phyloP scores from a whole-genome alignment of 2,797 vertebrate genomes.

The Pseudopleuronectes americanus region DNA sequence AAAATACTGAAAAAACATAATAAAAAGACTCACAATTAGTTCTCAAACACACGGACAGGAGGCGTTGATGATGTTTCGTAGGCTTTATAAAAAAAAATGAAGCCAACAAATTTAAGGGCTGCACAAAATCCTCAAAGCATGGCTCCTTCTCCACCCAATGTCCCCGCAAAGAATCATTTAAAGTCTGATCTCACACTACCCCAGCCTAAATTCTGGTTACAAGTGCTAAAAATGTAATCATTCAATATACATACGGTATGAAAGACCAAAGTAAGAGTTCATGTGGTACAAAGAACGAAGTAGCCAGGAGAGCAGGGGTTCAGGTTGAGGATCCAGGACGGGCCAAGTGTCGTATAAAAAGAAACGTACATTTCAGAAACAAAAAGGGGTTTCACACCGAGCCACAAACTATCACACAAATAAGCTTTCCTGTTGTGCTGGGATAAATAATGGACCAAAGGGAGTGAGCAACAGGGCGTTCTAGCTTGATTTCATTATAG shows the following conservation, averaged over 20 bases:
- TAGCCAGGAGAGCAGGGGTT: slow-evolving; percentile 42
- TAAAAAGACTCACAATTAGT: slow-evolving; percentile 74
- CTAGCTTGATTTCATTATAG: slow-evolving; percentile 59
- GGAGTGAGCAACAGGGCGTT: slow-evolving; percentile 42
- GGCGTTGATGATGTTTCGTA: slow-evolving; percentile 71
- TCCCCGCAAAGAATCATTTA: slow-evolving; percentile 34
- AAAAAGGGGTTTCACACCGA: slow-evolving; percentile 42
- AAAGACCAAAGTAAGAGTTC: slow-evolving; percentile 65
- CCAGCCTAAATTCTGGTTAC: slow-evolving; percentile 53
- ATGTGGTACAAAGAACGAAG: slow-evolving; percentile 58
- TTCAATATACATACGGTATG: slow-evolving; percentile 67
- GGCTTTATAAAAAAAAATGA: slow-evolving; percentile 68
- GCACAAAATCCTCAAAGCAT: slow-evolving; percentile 53
- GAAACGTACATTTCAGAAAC: slow-evolving; percentile 62
- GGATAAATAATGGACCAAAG: slow-evolving; percentile 65
- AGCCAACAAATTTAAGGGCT: slow-evolving; percentile 58
- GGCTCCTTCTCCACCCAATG: slow-evolving; percentile 42
- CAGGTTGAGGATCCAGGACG: slow-evolving; percentile 49
- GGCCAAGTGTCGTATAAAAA: slow-evolving; percentile 66
- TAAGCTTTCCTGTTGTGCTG: slow-evolving; percentile 65
- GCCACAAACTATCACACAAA: slow-evolving; percentile 64
- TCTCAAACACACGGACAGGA: slow-evolving; percentile 73
- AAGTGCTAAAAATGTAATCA: slow-evolving; percentile 73
- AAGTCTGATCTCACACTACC: slow-evolving; percentile 48
- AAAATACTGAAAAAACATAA: slow-evolving; percentile 30